Evolutionary conservation across 2,797 vertebrate species (phyloP).

Genomic region (Malacoctenus gilli): DNA sequence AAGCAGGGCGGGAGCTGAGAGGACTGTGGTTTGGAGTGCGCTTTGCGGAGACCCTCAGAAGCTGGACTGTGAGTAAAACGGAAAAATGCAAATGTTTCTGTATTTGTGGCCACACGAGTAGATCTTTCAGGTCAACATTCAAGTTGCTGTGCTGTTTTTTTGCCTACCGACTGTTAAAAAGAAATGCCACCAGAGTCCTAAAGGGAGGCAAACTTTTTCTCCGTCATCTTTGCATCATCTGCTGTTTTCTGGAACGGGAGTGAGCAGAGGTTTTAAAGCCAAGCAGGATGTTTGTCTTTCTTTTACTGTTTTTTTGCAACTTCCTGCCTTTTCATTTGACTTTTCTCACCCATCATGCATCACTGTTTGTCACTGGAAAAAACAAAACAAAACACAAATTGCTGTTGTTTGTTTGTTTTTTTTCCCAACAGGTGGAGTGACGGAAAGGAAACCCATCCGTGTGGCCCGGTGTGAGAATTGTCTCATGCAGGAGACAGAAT

Average conservation of each 20-base stretch:
- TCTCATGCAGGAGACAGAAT: too few relatives aligned
- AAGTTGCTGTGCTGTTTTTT: not conserved
- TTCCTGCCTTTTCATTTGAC: not conserved
- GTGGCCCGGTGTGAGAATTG: too few relatives aligned
- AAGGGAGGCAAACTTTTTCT: not conserved
- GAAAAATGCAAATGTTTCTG: not conserved
- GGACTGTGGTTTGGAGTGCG: constrained; percentile 10
- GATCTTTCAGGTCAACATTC: not conserved
- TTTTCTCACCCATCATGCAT: not conserved
- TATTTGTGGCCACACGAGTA: not conserved
- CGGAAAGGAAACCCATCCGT: too few relatives aligned
- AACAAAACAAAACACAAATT: not conserved
- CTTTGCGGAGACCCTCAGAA: constrained; percentile 9
- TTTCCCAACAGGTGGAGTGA: constrained; percentile 18
- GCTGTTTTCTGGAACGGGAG: not conserved
- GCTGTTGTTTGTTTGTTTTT: not conserved
- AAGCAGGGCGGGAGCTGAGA: constrained; percentile 11
- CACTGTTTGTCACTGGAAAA: not conserved
- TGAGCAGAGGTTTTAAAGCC: not conserved
- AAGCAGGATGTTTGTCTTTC: not conserved
- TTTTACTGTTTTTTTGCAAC: not conserved
- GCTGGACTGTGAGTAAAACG: constrained; percentile 48
- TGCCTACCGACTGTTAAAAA: too few relatives aligned
- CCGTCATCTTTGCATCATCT: not conserved
- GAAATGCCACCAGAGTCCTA: not conserved